Percentiles rank a stretch among this genome's conserved stretches.
Evolutionary conservation across 2,113 vertebrate species (phyloP).

Genomic region (Hydrolagus affinis): DNA sequence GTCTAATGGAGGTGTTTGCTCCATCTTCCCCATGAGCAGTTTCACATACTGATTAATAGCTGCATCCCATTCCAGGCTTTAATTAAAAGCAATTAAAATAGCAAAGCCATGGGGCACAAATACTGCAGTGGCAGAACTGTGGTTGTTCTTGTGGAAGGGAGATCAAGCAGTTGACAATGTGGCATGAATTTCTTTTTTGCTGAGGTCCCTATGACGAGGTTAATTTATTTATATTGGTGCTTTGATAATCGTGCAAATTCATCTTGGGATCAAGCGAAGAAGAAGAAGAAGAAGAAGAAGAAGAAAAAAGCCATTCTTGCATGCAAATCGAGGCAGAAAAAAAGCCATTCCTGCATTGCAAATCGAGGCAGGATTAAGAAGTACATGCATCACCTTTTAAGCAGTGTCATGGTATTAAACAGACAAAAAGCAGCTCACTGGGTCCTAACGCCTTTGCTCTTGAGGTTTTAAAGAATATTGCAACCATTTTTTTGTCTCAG

Average conservation of each 20-base stretch:
- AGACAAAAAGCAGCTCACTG: neutral
- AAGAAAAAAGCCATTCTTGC: neutral
- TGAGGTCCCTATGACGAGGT: neutral
- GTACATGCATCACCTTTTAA: neutral
- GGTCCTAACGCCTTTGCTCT: neutral
- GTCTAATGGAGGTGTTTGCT: constrained; percentile 48
- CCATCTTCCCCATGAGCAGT: constrained; percentile 39
- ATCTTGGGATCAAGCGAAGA: neutral
- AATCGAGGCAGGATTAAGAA: neutral
- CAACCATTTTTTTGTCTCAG: neutral
- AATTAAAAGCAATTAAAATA: constrained; percentile 66
- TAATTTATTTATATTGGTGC: constrained; percentile 8
- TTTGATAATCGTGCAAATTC: neutral
- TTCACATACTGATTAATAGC: constrained; percentile 55
- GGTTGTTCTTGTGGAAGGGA: constrained; percentile 45
- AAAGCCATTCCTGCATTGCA: neutral
- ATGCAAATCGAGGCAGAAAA: neutral
- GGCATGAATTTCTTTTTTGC: constrained; percentile 26
- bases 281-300: too few species aligned
- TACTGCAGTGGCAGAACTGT: constrained; percentile 41
- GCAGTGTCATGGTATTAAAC: neutral
- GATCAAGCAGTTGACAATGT: constrained; percentile 46
- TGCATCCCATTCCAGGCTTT: constrained; percentile 56
- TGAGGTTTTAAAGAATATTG: neutral
- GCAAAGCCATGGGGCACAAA: constrained; percentile 57